Percentiles rank a stretch among this genome's conserved stretches.
Evolutionary conservation across 2,113 vertebrate species (phyloP).

Genomic region (Dasypus novemcinctus): DNA sequence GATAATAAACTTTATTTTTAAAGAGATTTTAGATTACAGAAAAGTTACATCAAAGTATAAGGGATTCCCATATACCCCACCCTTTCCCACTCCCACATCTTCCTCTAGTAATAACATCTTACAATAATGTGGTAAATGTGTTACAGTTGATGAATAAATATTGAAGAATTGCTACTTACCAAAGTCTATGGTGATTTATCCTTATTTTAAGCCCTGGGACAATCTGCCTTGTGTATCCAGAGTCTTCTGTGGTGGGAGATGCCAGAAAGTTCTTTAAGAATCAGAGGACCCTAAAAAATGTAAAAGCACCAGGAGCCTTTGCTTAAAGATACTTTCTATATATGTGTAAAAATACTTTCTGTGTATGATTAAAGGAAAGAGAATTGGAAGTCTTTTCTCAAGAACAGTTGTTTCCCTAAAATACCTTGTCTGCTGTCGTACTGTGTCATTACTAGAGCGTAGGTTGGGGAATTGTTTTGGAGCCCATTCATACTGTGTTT

Average conservation of each 20-base stretch:
- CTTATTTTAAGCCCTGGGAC: background rate
- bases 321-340: background rate
- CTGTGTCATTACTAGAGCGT: background rate
- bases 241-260: background rate
- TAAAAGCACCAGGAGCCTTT: background rate
- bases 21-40: no score
- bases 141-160: no score
- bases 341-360: background rate
- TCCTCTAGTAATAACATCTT: no score
- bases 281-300: background rate
- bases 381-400: constrained; percentile 42
- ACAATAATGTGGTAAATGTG: no score
- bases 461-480: constrained; percentile 9
- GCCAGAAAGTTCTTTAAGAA: constrained; percentile 12
- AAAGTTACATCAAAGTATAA: no score
- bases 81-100: no score
- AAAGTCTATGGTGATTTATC: background rate
- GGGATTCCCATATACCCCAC: no score
- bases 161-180: no score
- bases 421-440: background rate
- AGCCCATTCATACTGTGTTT: background rate
- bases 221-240: background rate
- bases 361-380: background rate
- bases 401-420: constrained; percentile 5
- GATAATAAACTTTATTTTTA: no score